Conservation (phyloP, 2,888 invertebrate species). For the Penaeus monodon region DNA sequence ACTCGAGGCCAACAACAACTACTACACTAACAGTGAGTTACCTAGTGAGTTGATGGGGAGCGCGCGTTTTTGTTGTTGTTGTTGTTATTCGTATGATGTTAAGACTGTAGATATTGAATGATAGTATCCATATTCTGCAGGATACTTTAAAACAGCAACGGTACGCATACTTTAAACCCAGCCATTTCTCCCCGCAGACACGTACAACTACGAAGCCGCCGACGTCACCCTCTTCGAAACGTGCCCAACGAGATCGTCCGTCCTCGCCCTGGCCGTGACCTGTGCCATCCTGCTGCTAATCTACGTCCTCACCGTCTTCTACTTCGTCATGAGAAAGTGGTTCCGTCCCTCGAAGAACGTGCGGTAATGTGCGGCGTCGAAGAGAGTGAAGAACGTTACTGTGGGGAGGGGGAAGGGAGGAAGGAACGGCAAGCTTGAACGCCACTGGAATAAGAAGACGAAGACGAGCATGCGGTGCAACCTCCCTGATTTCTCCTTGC, state of each 20-base stretch:
- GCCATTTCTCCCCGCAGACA: conserved; percentile 20
- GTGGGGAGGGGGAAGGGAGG: background rate
- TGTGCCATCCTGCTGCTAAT: conserved; percentile 89
- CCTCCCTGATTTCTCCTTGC: background rate
- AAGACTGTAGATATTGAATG: too few species aligned
- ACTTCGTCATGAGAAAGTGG: conserved; percentile 94
- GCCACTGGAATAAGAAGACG: background rate
- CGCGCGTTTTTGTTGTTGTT: background rate
- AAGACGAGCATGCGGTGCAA: too few species aligned
- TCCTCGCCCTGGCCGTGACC: conserved; percentile 90
- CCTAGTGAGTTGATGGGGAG: background rate
- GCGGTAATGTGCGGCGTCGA: conserved; percentile 20
- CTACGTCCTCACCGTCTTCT: conserved; percentile 91
- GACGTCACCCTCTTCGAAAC: conserved; percentile 91
- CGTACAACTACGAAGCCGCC: conserved; percentile 78
- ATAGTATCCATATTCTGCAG: too few species aligned
- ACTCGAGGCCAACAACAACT: conserved; percentile 36
- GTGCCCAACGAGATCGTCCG: conserved; percentile 91
- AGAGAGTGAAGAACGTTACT: background rate
- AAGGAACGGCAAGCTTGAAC: background rate
- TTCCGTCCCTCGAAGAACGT: conserved; percentile 69
- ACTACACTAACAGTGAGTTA: conserved; percentile 60
- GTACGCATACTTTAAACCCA: background rate
- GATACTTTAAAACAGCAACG: too few species aligned
- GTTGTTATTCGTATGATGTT: too few species aligned